phyloP scores from a whole-genome alignment of 1,140 invertebrate genomes.

The Diprion similis region DNA sequence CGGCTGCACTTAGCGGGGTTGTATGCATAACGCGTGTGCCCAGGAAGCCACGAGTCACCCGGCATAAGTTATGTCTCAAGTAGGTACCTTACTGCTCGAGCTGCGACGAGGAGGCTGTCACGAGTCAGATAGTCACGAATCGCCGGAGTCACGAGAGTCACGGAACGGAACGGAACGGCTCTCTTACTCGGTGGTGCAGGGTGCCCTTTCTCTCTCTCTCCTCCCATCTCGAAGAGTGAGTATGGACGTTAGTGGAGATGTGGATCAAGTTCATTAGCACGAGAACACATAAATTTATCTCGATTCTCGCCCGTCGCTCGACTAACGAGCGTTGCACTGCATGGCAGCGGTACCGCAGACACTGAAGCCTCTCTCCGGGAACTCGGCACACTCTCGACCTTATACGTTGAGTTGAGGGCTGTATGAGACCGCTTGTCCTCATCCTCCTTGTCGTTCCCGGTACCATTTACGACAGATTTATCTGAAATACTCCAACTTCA shows the following conservation, averaged over 20 bases:
- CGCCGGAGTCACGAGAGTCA: neutral
- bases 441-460: neutral
- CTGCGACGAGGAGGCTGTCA: neutral
- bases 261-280: constrained; percentile 33
- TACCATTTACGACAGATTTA: neutral
- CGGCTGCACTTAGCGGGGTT: neutral
- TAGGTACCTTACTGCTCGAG: too few relatives aligned
- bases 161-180: neutral
- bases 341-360: too few relatives aligned
- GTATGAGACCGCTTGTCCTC: neutral
- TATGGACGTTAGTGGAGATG: constrained; percentile 17
- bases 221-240: constrained; percentile 7
- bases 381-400: too few relatives aligned
- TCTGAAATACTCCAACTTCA: too few relatives aligned
- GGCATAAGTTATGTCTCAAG: constrained; percentile 7
- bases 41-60: neutral
- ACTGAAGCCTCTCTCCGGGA: too few relatives aligned
- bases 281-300: constrained; percentile 29
- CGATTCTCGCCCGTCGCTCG: constrained; percentile 9
- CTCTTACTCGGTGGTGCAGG: neutral
- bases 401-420: too few relatives aligned
- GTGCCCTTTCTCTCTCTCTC: constrained; percentile 1
- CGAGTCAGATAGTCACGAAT: neutral
- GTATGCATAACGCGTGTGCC: neutral
- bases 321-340: constrained; percentile 26